Percentiles rank a stretch among this genome's conserved stretches.
phyloP scores from a whole-genome alignment of 2,113 vertebrate species.

The Laterallus jamaicensis region DNA sequence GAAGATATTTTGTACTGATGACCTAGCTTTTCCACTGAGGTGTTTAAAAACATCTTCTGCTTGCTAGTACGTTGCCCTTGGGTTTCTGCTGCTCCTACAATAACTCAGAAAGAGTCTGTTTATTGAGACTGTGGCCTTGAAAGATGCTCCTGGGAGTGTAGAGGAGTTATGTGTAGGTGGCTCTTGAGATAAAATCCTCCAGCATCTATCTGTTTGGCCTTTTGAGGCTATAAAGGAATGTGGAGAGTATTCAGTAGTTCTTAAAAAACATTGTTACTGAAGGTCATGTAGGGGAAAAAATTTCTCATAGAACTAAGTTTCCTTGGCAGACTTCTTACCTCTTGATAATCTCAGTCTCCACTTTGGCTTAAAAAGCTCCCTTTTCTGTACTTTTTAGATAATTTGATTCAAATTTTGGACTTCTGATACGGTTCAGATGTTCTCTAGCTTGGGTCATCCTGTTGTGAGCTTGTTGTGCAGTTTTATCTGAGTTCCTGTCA shows the following conservation, averaged over 20 bases:
- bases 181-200: background rate
- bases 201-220: background rate
- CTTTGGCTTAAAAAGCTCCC: background rate
- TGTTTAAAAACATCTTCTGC: background rate
- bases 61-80: background rate
- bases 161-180: background rate
- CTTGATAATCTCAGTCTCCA: background rate
- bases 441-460: background rate
- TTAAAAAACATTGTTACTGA: background rate
- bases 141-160: background rate
- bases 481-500: background rate
- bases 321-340: background rate
- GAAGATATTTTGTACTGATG: background rate
- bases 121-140: background rate
- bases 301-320: background rate
- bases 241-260: background rate
- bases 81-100: background rate
- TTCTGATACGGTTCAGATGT: background rate
- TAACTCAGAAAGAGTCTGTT: background rate
- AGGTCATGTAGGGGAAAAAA: background rate
- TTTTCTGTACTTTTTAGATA: background rate
- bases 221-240: background rate
- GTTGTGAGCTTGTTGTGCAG: background rate
- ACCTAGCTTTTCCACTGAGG: background rate
- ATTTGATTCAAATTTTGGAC: background rate